These are phyloP conservation scores for Oryzias melastigma DNA, from an alignment of 2,113 vertebrate species.

Conservation along the genomic window DNA sequence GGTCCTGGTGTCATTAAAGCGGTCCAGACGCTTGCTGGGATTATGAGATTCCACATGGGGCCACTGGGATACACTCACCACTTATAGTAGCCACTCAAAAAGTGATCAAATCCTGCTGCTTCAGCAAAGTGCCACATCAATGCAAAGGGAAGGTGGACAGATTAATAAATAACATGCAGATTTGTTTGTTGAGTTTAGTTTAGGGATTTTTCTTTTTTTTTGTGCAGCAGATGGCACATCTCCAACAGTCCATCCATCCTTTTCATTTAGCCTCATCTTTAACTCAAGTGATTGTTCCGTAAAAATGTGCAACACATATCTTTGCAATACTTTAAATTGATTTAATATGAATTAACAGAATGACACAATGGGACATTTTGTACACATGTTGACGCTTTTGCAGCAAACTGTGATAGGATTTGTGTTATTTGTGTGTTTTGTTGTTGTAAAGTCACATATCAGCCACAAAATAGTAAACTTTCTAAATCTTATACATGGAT, in stretches of 20 bases:
- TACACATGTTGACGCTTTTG: constrained; percentile 47
- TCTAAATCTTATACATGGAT: too few species aligned
- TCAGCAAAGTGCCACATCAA: constrained; percentile 37
- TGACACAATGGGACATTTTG: constrained; percentile 10
- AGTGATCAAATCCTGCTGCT: constrained; percentile 64
- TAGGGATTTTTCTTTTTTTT: neutral
- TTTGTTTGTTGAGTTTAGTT: neutral
- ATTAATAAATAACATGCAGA: neutral
- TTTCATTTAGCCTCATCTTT: neutral
- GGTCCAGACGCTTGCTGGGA: constrained; percentile 67
- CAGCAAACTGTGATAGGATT: constrained; percentile 3
- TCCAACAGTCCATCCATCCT: constrained; percentile 7
- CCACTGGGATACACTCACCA: constrained; percentile 50
- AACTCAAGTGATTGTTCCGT: neutral
- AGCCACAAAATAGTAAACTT: too few species aligned
- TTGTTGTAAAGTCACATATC: constrained; percentile 1
- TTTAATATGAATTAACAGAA: constrained; percentile 27
- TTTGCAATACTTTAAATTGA: constrained; percentile 51
- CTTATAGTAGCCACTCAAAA: constrained; percentile 57
- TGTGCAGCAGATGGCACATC: constrained; percentile 61
- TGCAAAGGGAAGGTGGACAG: constrained; percentile 6
- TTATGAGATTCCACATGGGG: constrained; percentile 61
- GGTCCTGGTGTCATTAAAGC: constrained; percentile 67
- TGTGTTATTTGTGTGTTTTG: constrained; percentile 12
- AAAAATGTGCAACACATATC: constrained; percentile 23